Evolutionary conservation across 2,113 vertebrate species (phyloP).

Genomic region (Mustelus asterias): DNA sequence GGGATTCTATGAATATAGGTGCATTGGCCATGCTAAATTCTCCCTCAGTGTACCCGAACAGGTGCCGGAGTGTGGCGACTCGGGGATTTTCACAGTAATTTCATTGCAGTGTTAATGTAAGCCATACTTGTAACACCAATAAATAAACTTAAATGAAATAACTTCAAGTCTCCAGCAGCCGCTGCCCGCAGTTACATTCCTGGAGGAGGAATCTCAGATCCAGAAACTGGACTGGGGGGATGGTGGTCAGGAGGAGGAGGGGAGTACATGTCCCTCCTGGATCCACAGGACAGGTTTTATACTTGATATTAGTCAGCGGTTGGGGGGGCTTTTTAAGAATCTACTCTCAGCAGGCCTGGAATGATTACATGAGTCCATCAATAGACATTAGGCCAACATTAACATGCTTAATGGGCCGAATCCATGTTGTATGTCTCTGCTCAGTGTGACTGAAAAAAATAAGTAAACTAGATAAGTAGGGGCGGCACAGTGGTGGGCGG

Average conservation of each 20-base stretch:
- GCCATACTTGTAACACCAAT: too few relatives aligned
- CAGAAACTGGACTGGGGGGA: not conserved
- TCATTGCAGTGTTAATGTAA: too few relatives aligned
- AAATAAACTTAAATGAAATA: too few relatives aligned
- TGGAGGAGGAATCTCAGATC: not conserved
- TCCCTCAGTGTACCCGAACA: too few relatives aligned
- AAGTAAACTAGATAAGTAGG: too few relatives aligned
- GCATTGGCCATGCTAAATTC: too few relatives aligned
- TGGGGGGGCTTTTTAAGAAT: not conserved
- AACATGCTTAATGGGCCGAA: not conserved
- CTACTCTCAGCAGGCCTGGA: not conserved
- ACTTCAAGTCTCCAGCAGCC: not conserved
- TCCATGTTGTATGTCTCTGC: not conserved
- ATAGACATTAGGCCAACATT: too few relatives aligned
- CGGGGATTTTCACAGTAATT: too few relatives aligned
- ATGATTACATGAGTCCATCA: not conserved
- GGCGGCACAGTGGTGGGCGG: too few relatives aligned
- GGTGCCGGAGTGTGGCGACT: too few relatives aligned
- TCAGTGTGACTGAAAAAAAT: not conserved
- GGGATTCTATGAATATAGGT: too few relatives aligned
- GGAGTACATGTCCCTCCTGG: not conserved
- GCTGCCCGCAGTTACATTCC: not conserved
- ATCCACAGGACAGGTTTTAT: not conserved
- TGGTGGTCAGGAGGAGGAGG: not conserved
- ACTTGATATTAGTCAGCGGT: not conserved